Percentiles rank a stretch among this genome's conserved stretches.
phyloP scores from a whole-genome alignment of 1,140 invertebrate genomes.

The Drosophila asahinai region DNA sequence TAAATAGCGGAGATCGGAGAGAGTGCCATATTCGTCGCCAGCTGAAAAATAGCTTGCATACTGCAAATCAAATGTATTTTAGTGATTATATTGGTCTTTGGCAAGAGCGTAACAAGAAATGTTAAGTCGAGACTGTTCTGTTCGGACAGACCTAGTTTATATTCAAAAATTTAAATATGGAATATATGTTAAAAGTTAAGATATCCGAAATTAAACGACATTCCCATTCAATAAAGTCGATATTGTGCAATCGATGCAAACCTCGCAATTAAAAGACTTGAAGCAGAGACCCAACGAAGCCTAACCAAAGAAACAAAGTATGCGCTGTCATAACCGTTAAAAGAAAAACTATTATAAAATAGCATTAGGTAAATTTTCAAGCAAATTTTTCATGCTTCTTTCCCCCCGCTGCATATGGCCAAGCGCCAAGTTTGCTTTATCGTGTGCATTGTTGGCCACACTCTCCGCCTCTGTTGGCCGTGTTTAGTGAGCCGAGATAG shows the following conservation, averaged over 20 bases:
- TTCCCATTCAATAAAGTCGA: constrained; percentile 1
- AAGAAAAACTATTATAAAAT: constrained; percentile 76
- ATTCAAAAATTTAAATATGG: neutral
- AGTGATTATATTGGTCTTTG: too few relatives aligned
- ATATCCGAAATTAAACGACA: neutral
- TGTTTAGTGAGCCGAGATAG: constrained; percentile 56
- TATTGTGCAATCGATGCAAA: constrained; percentile 38
- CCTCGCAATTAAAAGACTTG: constrained; percentile 50
- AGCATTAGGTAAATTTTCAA: constrained; percentile 72
- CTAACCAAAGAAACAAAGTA: constrained; percentile 47
- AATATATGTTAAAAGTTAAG: neutral
- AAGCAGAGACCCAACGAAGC: constrained; percentile 45
- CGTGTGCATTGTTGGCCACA: constrained; percentile 51
- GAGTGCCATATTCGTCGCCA: too few relatives aligned
- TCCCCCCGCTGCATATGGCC: constrained; percentile 21
- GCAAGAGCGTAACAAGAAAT: neutral
- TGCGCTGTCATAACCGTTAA: constrained; percentile 63
- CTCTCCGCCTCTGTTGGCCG: constrained; percentile 22
- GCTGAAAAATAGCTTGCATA: too few relatives aligned
- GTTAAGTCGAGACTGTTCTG: neutral
- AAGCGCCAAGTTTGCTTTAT: constrained; percentile 39
- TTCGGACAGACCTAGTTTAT: neutral
- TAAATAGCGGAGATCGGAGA: too few relatives aligned
- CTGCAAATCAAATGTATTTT: too few relatives aligned
- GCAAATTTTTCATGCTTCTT: constrained; percentile 41